Base-by-base conservation (phyloP, 2,797 vertebrate genomes). In the Hemibagrus guttatus region DNA sequence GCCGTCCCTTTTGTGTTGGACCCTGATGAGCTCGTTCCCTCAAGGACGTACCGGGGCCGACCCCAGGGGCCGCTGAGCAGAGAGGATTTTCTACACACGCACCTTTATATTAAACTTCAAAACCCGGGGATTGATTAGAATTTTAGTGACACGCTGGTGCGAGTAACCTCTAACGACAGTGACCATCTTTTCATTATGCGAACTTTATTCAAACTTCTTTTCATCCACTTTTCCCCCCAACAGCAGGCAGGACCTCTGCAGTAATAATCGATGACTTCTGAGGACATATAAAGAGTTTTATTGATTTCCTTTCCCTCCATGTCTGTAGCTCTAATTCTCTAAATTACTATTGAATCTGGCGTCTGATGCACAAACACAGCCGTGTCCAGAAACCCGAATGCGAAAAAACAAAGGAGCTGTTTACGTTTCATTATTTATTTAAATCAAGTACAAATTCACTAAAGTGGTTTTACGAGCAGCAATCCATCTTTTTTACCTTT, bases 171-270 rank as follows among this genome's bases (percentile, higher is more conserved):
- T 61, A 61, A 17, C 21, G 6, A 4, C 56, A 7, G 3, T 26
- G 31, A 58, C 16, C 1, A 79, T 23, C 54, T 39, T 14, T 58
- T 13, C 75, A 58, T 78, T 42, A 58, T 78, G 52, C 17, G 16
- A 79, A 79, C 76, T 79, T 79, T 79, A 79, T 79, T 39, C 58
- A 42, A 42, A 80, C 78, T 46, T 80, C 78, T 80, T 80, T 80
- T 80, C 78, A 80, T 80, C 58, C 78, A 42, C 35, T 42, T n/a
- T n/a, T 2, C 8, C 56, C 56, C 58, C 21, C 56, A 16, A 9
- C 35, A 61, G 11, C 58, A 61, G 12, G 58, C 78, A 63, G 35
- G 76, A 79, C 56, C 56, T 59, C 54, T 3, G 19, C 35, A 13
- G 11, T 61, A 58, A 80, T 80, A 46, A 80, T 80, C 78, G 58